A percentile compares a stretch with the other conserved stretches of the same genome.
Evolutionary conservation across 2,113 vertebrate species (phyloP).

Genomic region (Boulengerochromis microlepis): DNA sequence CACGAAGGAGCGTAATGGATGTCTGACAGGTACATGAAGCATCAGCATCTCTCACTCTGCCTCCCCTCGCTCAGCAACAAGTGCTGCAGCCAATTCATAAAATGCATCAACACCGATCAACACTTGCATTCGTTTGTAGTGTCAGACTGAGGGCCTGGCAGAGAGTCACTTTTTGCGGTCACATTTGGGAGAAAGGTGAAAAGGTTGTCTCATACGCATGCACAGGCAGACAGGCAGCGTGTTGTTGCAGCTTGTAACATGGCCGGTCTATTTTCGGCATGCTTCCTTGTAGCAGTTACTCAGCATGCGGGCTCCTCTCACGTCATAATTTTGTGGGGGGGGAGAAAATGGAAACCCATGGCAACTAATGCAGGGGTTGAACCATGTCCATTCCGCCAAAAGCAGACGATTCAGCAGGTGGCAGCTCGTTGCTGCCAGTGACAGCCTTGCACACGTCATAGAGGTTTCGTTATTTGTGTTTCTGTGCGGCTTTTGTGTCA

Average conservation of each 20-base stretch:
- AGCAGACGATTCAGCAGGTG: slow-evolving; percentile 48
- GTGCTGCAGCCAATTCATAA: not conserved
- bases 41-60: not conserved
- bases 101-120: not conserved
- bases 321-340: slow-evolving; percentile 55
- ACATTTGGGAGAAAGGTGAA: not conserved
- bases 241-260: slow-evolving; percentile 58
- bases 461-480: not conserved
- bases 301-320: slow-evolving; percentile 62
- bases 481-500: not conserved
- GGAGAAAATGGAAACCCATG: slow-evolving; percentile 61
- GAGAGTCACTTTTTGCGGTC: not conserved
- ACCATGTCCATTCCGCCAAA: slow-evolving; percentile 35
- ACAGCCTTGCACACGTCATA: not conserved
- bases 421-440: not conserved
- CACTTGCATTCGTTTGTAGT: not conserved
- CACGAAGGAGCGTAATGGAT: slow-evolving; percentile 5
- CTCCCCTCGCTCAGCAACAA: slow-evolving; percentile 17
- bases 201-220: slow-evolving; percentile 34
- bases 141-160: not conserved
- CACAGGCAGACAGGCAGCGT: slow-evolving; percentile 43
- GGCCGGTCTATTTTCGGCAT: slow-evolving; percentile 65
- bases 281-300: slow-evolving; percentile 70
- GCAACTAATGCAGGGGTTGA: slow-evolving; percentile 68
- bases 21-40: not conserved